Base-by-base conservation (phyloP, 2,797 vertebrate species). In the Poecilia velifera region DNA sequence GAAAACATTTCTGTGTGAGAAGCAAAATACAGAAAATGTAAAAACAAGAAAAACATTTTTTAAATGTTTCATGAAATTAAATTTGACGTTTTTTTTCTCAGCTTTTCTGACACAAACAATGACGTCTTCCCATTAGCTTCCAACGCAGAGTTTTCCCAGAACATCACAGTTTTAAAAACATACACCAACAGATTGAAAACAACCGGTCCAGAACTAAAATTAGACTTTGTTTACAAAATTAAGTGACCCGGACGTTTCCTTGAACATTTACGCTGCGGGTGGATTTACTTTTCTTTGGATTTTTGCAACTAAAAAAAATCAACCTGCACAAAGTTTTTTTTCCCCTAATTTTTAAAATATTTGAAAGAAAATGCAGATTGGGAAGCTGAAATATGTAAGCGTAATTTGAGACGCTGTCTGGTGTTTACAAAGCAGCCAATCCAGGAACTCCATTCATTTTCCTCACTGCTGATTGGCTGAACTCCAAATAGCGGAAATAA, bases 1-100 rank as follows among this genome's bases (percentile, higher is more conserved):
- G 47, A 70, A 70, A 76, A 75, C 57, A 82, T 41, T 77, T 14
- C 72, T 16, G 43, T 46, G 12, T 12, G 16, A 31, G 12, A 20
- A 31, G 45, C 3, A 41, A 45, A 41, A 41, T 31, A 18, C n/a
- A 45, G 36, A 46, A 31, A 45, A 31, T 59, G 25, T 39, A 13
- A 5, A 6, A 53, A 53, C 2, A 22, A 4, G 2, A 74, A 62
- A 6, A 18, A n/a, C 6, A 41, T 8, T 41, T n/a, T 36, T 36
- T 0, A 14, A 28, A 70, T 25, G 64, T 9, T 10, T 68, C 36
- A 68, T 25, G 22, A 45, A 70, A 70, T 71, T n/a, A 43, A 45
- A 45, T 41, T 39, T 1, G 7, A 22, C 9, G 8, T 66, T 28
- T 12, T 31, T 31, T 59, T 66, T 66, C 20, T 41, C 20, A 68